These are phyloP conservation scores for Onychorhynchus coronatus DNA, from an alignment of 2,113 vertebrate species.

Conservation along the genomic window DNA sequence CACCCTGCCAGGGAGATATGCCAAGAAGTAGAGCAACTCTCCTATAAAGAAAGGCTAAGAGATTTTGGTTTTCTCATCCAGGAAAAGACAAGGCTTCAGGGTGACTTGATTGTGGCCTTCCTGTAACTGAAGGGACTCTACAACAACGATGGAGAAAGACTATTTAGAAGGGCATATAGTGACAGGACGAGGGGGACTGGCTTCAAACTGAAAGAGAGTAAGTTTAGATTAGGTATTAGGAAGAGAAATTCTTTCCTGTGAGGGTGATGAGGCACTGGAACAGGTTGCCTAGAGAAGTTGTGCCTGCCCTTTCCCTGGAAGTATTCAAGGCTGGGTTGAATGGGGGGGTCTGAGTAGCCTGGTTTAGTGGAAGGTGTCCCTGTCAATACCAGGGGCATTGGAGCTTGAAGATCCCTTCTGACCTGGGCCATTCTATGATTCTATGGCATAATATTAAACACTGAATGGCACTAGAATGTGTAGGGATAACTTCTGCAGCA, in stretches of 20 bases:
- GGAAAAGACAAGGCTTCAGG: neutral
- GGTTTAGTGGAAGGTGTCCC: neutral
- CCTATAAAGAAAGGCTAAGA: neutral
- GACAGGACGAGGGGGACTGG: neutral
- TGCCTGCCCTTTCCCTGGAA: neutral
- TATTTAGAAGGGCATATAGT: neutral
- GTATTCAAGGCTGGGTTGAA: neutral
- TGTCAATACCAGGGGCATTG: neutral
- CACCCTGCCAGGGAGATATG: neutral
- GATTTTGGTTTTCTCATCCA: neutral
- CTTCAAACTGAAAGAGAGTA: neutral
- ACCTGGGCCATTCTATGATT: neutral
- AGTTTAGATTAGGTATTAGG: neutral
- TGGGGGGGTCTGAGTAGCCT: neutral
- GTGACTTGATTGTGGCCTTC: neutral
- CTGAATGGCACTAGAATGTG: neutral
- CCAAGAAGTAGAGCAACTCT: neutral
- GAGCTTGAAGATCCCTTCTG: neutral
- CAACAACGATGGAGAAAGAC: neutral
- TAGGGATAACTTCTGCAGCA: neutral
- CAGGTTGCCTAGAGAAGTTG: neutral
- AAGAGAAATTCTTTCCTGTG: neutral
- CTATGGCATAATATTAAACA: neutral
- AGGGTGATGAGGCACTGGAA: neutral
- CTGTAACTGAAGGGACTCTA: neutral